These are phyloP conservation scores for Cantharis flavilabris DNA, from an alignment of 2,888 invertebrate genomes.

Conservation along the genomic window DNA sequence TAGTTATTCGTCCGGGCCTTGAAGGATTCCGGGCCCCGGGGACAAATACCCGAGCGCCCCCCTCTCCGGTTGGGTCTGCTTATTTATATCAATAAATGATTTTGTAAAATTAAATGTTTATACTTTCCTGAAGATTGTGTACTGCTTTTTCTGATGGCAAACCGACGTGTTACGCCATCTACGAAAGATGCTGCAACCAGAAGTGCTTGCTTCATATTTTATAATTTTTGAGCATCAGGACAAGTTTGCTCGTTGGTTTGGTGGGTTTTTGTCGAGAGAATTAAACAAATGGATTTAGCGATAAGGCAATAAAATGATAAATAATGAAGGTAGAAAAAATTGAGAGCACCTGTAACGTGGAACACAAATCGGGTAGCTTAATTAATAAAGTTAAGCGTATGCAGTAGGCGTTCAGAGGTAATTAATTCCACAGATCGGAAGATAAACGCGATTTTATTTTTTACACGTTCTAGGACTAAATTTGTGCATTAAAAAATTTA, in stretches of 20 bases:
- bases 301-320: conserved; percentile 15
- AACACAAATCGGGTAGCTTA: conserved; percentile 29
- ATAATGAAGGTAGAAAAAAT: conserved; percentile 15
- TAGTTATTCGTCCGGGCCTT: too few species aligned
- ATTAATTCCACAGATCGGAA: conserved; percentile 36
- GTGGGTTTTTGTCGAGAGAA: background rate
- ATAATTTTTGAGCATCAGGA: too few species aligned
- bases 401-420: conserved; percentile 35
- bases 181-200: background rate
- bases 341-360: conserved; percentile 26
- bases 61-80: too few species aligned
- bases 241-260: background rate
- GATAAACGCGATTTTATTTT: conserved; percentile 34
- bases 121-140: too few species aligned
- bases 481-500: conserved; percentile 25
- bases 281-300: conserved; percentile 10
- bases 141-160: background rate
- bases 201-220: too few species aligned
- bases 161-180: background rate
- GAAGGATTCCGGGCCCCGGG: too few species aligned
- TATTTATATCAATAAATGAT: too few species aligned
- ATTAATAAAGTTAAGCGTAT: conserved; percentile 33
- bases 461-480: conserved; percentile 28
- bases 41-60: too few species aligned
- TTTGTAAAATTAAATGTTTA: too few species aligned